A percentile compares a stretch with the other conserved stretches of the same genome.
Evolutionary conservation across 2,888 invertebrate genomes (phyloP).

Genomic region (Liopterus haemorrhoidalis): DNA sequence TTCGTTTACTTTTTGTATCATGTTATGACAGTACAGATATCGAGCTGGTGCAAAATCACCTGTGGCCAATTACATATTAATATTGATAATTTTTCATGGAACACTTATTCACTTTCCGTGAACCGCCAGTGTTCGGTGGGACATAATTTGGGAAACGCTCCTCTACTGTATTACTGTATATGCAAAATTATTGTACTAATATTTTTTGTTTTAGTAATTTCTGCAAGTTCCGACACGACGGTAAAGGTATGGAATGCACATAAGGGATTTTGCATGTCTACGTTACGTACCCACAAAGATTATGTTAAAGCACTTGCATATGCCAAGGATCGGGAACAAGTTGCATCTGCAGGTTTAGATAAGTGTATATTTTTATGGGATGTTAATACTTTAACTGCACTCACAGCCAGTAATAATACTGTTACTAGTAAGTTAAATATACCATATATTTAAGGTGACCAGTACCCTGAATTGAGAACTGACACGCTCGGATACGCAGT

Average conservation of each 20-base stretch:
- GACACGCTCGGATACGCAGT: no score
- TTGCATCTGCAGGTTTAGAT: conserved; percentile 95
- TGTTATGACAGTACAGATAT: background rate
- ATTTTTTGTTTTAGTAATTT: conserved; percentile 68
- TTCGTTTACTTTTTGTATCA: no score
- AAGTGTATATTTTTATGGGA: conserved; percentile 98
- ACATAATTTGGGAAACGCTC: background rate
- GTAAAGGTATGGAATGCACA: conserved; percentile 99
- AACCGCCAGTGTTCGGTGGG: background rate
- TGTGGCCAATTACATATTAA: background rate
- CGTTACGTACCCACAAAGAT: conserved; percentile 94
- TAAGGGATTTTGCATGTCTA: conserved; percentile 99
- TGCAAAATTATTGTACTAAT: background rate
- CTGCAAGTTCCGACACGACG: conserved; percentile 98
- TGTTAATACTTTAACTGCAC: conserved; percentile 92
- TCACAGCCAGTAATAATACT: conserved; percentile 97
- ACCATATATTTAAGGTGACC: conserved; percentile 7
- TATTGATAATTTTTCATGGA: no score
- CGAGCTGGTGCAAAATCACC: background rate
- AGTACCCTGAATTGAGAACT: no score
- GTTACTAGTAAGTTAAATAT: conserved; percentile 72
- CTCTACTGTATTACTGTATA: background rate
- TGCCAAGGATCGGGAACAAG: conserved; percentile 92
- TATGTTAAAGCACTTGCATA: conserved; percentile 98
- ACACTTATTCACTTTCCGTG: background rate